Base-by-base conservation (phyloP, 2,797 vertebrate genomes). In the Alectoris magna region DNA sequence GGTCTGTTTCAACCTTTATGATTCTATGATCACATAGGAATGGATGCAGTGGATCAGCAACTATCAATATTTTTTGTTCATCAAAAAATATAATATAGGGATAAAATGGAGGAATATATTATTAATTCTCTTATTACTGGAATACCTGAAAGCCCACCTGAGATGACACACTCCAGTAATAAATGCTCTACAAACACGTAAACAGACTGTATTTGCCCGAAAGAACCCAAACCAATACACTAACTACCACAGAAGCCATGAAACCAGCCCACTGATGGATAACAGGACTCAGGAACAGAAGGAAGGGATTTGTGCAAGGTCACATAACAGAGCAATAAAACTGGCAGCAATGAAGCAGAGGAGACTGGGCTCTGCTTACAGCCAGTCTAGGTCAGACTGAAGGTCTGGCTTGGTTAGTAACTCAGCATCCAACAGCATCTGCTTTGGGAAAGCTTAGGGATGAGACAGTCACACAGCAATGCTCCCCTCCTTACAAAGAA, bases 381-480 rank as follows among this genome's bases (percentile, higher is more conserved):
- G 43, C 22, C 43, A 69, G 27, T 2, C 41, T 43, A 64, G 59
- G 63, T 79, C 71, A 84, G 74, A 79, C 14, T 48, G 71, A 87
- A 87, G 44, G 43, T 41, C 55, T 74, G 59, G 14, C 22, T 62
- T 63, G 56, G 27, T 82, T 31, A 38, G 34, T 27, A 74, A 80
- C 53, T 71, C 29, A 29, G 66, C 10, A 48, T 67, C 38, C 71
- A 87, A 58, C 9, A 69, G 64, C 64, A 66, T 13, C 43, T 2
- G 0, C 18, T 31, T 12, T 71, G 36, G 48, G 74, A 41, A 73
- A 22, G 62, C 36, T 87, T 44, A 63, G 17, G 36, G 72, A 48
- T 1, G 2, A 63, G 44, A 29, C 0, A 5, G 38, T 31, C 48
- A 56, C 10, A 31, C 14, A 59, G n/a, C 0, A 1, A 18, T 0